A percentile compares a stretch with the other conserved stretches of the same genome.
phyloP scores from a whole-genome alignment of 2,113 vertebrate genomes.

The Stigmatopora nigra region DNA sequence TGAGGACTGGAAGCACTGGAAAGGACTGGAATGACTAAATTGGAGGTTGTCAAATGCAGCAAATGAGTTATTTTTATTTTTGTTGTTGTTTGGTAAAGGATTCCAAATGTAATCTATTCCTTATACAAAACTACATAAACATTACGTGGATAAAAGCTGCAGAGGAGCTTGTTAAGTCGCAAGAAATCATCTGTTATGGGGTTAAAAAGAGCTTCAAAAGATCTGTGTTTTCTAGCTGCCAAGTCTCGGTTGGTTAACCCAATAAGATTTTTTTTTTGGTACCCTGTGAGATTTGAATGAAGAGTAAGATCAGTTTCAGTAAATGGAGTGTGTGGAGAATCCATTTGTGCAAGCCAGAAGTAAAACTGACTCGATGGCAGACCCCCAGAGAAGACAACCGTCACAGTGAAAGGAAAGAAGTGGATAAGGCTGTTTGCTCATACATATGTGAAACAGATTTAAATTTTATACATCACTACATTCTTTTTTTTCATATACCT shows the following conservation, averaged over 20 bases:
- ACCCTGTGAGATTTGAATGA: slow-evolving; percentile 21
- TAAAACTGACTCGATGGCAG: slow-evolving; percentile 30
- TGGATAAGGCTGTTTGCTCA: slow-evolving; percentile 16
- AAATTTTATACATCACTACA: slow-evolving; percentile 38
- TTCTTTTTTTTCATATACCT: slow-evolving; percentile 41
- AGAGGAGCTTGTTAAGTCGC: slow-evolving; percentile 3
- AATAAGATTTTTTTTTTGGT: neutral
- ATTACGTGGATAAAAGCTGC: slow-evolving; percentile 23
- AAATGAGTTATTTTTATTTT: too few relatives aligned
- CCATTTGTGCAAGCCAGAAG: slow-evolving; percentile 26
- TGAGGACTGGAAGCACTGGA: too few relatives aligned
- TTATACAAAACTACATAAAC: neutral
- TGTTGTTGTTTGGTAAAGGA: neutral
- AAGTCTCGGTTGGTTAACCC: slow-evolving; percentile 35
- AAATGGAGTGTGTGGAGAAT: slow-evolving; percentile 34
- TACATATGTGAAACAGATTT: slow-evolving; percentile 32
- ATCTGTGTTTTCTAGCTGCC: slow-evolving; percentile 23
- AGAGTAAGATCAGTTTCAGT: slow-evolving; percentile 40
- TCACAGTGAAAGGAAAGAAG: slow-evolving; percentile 31
- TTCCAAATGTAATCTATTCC: neutral
- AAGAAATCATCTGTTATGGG: slow-evolving; percentile 16
- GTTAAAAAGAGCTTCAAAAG: slow-evolving; percentile 31
- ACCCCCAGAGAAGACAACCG: slow-evolving; percentile 15
- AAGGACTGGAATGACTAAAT: too few relatives aligned
- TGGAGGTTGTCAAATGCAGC: too few relatives aligned